Evolutionary conservation across 2,888 invertebrate genomes (phyloP), one percentile per base, ranked within the genome.

Genomic region (Drosophila buzzatii): DNA sequence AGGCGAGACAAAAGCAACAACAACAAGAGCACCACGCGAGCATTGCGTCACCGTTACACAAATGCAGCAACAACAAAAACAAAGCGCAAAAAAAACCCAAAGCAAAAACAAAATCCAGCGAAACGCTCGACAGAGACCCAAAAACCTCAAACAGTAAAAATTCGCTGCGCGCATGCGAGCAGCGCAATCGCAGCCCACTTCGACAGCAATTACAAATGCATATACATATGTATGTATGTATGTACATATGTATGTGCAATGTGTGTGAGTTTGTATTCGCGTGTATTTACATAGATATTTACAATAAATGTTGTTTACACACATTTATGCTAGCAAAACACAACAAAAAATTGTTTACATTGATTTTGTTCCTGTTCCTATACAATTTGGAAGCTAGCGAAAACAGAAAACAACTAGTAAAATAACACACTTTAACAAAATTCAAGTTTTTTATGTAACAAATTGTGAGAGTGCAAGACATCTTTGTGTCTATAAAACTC

Each of bases 21-120:
- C 71, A 49, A 51, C 49, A 51, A 51, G 12, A 33, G 31, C 49
- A 71, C 85, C 49, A 71, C 85, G 76, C 75, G 71, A 73, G 47
- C 70, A 84, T 89, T 89, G 85, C 89, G 85, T 89, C 89, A 89
- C 85, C 81, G 68, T 82, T 78, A 77, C 81, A 81, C 73, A 63
- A 76, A 73, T 76, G 76, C 73, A 73, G 27, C 76, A 73, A 53
- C 76, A 82, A 39, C 51, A 64, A 45, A n/a, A 58, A 39, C 59
- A 56, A 62, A 53, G 14, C 76, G 69, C 64, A 73, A 66, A 64
- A 55, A 47, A 56, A 56, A 44, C 12, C 20, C 27, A 61, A 65
- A 52, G 42, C 35, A 35, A 45, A 45, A 51, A 56, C 53, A 60
- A 52, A 53, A 23, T 8, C 37, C 37, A 37, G 16, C 52, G 49